phyloP scores from a whole-genome alignment of 2,797 vertebrate species.

The Gymnoscopelus microlampas region DNA sequence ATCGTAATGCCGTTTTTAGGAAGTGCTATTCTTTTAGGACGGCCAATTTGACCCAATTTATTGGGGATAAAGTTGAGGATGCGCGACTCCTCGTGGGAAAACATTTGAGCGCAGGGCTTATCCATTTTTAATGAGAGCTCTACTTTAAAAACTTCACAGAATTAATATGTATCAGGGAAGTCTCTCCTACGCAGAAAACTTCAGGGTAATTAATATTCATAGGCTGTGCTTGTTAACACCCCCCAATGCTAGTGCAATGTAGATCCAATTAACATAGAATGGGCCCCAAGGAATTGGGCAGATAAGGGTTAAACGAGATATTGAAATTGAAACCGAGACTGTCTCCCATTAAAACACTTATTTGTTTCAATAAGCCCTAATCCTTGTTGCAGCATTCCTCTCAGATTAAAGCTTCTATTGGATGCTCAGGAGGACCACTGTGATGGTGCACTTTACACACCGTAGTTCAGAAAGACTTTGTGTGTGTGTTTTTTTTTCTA shows the following conservation, averaged over 20 bases:
- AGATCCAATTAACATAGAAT: conserved; percentile 85
- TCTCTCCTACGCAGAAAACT: conserved; percentile 88
- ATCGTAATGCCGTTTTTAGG: conserved; percentile 71
- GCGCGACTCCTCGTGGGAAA: conserved; percentile 78
- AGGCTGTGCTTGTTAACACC: conserved; percentile 90
- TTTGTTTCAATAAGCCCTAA: conserved; percentile 81
- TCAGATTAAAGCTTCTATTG: conserved; percentile 66
- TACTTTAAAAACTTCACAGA: conserved; percentile 90
- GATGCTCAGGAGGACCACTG: conserved; percentile 62
- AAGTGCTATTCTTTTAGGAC: conserved; percentile 63
- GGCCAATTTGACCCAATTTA: conserved; percentile 81
- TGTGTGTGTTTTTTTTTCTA: conserved; percentile 43
- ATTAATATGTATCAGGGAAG: conserved; percentile 92
- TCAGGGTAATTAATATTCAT: conserved; percentile 94
- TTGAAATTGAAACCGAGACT: conserved; percentile 83
- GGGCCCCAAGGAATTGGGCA: conserved; percentile 87
- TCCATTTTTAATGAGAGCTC: conserved; percentile 88
- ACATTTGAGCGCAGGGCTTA: conserved; percentile 79
- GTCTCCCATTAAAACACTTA: conserved; percentile 82
- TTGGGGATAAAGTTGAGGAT: conserved; percentile 81
- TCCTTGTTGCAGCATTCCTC: conserved; percentile 56
- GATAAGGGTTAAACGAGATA: conserved; percentile 88
- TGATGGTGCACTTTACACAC: conserved; percentile 68
- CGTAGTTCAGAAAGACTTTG: conserved; percentile 27
- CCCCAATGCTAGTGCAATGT: conserved; percentile 86